These are phyloP conservation scores for Bombus consobrinus DNA, from an alignment of 1,140 invertebrate species.

Conservation along the genomic window DNA sequence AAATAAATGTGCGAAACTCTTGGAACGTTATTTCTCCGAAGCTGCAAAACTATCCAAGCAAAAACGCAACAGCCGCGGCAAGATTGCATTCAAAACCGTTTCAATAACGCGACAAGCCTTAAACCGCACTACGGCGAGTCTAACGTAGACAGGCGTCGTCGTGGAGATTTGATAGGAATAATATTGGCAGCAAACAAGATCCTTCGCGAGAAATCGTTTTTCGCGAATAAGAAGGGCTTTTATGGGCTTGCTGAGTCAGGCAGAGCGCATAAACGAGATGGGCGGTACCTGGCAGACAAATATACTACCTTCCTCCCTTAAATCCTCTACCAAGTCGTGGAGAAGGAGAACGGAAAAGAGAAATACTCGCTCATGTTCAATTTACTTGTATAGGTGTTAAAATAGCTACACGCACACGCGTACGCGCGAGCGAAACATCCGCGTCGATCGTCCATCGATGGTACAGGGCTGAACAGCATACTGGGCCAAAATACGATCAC, in stretches of 20 bases:
- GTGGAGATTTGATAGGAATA: conserved; percentile 57
- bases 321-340: conserved; percentile 65
- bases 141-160: conserved; percentile 38
- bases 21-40: too few species aligned
- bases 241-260: conserved; percentile 74
- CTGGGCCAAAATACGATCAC: conserved; percentile 76
- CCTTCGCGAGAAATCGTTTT: conserved; percentile 75
- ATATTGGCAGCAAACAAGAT: conserved; percentile 70
- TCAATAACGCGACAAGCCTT: too few species aligned
- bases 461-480: conserved; percentile 10
- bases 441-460: neutral
- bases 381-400: conserved; percentile 37
- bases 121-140: conserved; percentile 36
- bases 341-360: conserved; percentile 23
- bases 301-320: conserved; percentile 79
- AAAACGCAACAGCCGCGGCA: too few species aligned
- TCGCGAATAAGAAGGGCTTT: conserved; percentile 72
- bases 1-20: too few species aligned
- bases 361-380: conserved; percentile 31
- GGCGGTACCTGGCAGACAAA: conserved; percentile 78
- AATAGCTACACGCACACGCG: conserved; percentile 29
- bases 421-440: neutral
- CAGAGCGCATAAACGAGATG: conserved; percentile 79
- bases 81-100: too few species aligned
- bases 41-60: too few species aligned